Evolutionary conservation across 2,888 invertebrate species (phyloP).

Genomic region (Eupithecia vulgata): DNA sequence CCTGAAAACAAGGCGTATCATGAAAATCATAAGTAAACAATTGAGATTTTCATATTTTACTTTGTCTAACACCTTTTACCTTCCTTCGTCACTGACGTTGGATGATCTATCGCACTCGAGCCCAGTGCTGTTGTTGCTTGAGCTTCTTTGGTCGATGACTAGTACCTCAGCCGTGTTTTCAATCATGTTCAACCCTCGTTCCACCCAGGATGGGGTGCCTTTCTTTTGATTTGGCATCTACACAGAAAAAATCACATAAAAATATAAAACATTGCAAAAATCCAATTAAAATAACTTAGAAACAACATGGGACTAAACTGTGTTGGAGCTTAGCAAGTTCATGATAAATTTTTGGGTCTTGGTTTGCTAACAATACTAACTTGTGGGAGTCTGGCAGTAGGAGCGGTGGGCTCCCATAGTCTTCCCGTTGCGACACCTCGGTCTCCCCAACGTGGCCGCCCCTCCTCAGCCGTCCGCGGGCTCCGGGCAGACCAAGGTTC

Average conservation of each 20-base stretch:
- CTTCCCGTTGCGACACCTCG: slow-evolving; percentile 87
- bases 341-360: too few species aligned
- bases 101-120: slow-evolving; percentile 77
- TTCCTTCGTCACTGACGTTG: slow-evolving; percentile 79
- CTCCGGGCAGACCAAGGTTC: slow-evolving; percentile 72
- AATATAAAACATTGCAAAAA: too few species aligned
- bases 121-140: slow-evolving; percentile 71
- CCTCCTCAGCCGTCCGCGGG: slow-evolving; percentile 79
- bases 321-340: background rate
- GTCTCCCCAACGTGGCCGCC: slow-evolving; percentile 90
- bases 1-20: slow-evolving; percentile 56
- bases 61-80: slow-evolving; percentile 52
- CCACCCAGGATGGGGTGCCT: slow-evolving; percentile 84
- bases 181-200: slow-evolving; percentile 82
- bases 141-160: slow-evolving; percentile 83
- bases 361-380: slow-evolving; percentile 48
- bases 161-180: slow-evolving; percentile 81
- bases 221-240: slow-evolving; percentile 81
- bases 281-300: too few species aligned
- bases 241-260: slow-evolving; percentile 5
- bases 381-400: slow-evolving; percentile 78
- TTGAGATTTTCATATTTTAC: background rate
- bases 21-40: background rate
- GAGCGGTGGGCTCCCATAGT: slow-evolving; percentile 86
- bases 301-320: background rate